These are phyloP conservation scores for Xiphias gladius DNA, from an alignment of 2,113 vertebrate species.

Conservation along the genomic window DNA sequence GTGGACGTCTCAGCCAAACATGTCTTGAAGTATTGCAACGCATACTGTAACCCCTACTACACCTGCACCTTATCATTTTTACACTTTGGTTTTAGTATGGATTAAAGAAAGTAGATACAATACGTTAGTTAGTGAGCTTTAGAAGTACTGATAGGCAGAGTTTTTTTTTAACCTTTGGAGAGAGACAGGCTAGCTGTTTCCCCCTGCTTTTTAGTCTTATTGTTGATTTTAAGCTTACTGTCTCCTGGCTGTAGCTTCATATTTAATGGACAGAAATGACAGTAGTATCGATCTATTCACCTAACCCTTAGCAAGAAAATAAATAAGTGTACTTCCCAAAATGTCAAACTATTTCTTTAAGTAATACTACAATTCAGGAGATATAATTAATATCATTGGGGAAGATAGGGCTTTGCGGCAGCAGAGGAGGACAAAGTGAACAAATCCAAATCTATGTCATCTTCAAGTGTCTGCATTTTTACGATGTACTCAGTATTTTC, in stretches of 20 bases:
- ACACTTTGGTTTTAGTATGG: too few species aligned
- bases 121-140: too few species aligned
- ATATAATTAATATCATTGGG: too few species aligned
- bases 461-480: background rate
- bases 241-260: background rate
- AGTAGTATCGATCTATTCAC: background rate
- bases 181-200: too few species aligned
- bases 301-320: background rate
- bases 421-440: background rate
- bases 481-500: background rate
- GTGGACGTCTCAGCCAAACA: background rate
- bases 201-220: too few species aligned
- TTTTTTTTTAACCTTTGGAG: too few species aligned
- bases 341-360: too few species aligned
- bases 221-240: background rate
- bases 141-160: too few species aligned
- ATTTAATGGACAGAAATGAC: background rate
- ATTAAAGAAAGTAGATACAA: too few species aligned
- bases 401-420: too few species aligned
- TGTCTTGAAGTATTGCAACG: background rate
- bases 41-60: background rate
- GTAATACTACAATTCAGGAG: too few species aligned
- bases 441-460: background rate
- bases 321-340: background rate
- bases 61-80: too few species aligned